Conservation (phyloP, 2,113 vertebrate genomes). For the Bufo gargarizans region DNA sequence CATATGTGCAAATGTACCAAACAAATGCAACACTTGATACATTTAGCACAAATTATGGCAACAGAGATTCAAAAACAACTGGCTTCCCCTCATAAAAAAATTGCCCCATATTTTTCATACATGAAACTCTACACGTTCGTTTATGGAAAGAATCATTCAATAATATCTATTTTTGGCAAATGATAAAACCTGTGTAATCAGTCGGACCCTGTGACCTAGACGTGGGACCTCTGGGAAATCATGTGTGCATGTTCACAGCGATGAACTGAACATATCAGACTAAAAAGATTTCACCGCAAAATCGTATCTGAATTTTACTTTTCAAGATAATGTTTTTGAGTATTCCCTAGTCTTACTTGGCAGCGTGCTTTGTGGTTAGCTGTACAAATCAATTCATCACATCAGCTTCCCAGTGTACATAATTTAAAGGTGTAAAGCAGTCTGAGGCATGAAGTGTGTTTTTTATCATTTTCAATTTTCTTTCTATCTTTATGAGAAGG, state of each 20-base stretch:
- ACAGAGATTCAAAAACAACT: no score
- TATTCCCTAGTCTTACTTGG: slow-evolving; percentile 1
- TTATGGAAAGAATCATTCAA: neutral
- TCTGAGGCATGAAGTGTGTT: neutral
- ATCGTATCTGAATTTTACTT: neutral
- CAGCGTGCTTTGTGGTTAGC: neutral
- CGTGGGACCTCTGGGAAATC: neutral
- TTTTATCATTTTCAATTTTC: neutral
- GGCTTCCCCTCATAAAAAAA: no score
- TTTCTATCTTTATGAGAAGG: neutral
- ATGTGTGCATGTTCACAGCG: neutral
- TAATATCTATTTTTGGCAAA: neutral
- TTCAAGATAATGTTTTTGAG: slow-evolving; percentile 4
- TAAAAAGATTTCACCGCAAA: neutral
- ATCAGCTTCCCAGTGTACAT: neutral
- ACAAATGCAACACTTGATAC: no score
- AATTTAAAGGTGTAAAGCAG: neutral
- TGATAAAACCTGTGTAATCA: neutral
- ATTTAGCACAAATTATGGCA: no score
- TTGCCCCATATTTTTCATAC: neutral
- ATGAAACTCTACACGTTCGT: neutral
- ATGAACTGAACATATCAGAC: neutral
- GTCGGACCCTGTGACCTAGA: neutral
- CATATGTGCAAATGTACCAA: no score
- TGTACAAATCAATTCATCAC: slow-evolving; percentile 7